These are phyloP conservation scores for Drosophila navojoa DNA, from an alignment of 1,140 invertebrate species.

Conservation along the genomic window DNA sequence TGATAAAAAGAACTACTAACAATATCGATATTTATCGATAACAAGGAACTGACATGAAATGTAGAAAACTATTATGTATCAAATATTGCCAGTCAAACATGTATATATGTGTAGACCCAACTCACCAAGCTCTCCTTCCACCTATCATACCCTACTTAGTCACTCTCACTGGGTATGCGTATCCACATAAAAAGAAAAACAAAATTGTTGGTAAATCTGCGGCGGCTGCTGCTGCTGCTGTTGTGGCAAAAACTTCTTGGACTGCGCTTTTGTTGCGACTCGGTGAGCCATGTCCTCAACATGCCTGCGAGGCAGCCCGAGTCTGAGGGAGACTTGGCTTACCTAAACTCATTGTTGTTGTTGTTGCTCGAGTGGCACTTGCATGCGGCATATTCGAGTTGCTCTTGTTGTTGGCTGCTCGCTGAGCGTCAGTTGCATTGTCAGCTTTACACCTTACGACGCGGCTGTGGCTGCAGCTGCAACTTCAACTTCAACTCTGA, in stretches of 20 bases:
- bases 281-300: constrained; percentile 66
- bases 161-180: background rate
- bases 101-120: too few relatives aligned
- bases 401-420: constrained; percentile 17
- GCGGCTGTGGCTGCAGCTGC: constrained; percentile 15
- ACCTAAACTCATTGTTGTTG: constrained; percentile 19
- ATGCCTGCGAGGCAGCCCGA: constrained; percentile 28
- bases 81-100: too few relatives aligned
- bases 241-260: constrained; percentile 62
- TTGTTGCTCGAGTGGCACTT: constrained; percentile 47
- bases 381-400: constrained; percentile 16
- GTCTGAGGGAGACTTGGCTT: constrained; percentile 58
- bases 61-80: too few relatives aligned
- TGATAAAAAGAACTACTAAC: too few relatives aligned
- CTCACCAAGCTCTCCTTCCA: too few relatives aligned
- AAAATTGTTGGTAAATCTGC: constrained; percentile 53
- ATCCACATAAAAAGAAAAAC: background rate
- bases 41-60: too few relatives aligned
- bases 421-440: constrained; percentile 46
- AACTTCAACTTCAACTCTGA: background rate
- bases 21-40: too few relatives aligned
- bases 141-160: too few relatives aligned
- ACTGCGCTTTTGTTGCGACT: constrained; percentile 71
- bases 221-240: background rate
- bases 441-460: constrained; percentile 49